Conservation (phyloP, 2,113 vertebrate genomes). For the Peucedramus taeniatus region DNA sequence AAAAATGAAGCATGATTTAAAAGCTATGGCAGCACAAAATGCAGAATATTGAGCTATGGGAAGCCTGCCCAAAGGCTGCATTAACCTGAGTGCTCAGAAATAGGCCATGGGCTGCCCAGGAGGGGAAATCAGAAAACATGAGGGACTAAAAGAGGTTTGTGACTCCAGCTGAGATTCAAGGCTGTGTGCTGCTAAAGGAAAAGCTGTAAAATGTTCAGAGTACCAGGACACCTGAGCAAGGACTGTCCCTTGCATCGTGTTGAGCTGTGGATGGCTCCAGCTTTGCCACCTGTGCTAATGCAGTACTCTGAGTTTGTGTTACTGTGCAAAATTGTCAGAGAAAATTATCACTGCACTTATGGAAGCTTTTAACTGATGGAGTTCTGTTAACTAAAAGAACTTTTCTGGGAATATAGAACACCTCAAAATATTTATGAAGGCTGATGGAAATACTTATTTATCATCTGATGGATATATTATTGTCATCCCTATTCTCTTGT, state of each 20-base stretch:
- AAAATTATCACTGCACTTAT: not conserved
- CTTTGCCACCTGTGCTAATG: not conserved
- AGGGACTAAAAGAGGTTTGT: not conserved
- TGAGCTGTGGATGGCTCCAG: not conserved
- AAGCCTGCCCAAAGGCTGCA: not conserved
- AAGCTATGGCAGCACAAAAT: not conserved
- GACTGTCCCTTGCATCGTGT: not conserved
- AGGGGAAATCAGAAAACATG: not conserved
- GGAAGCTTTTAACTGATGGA: not conserved
- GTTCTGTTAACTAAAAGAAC: not conserved
- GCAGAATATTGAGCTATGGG: not conserved
- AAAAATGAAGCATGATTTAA: not conserved
- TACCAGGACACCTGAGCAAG: not conserved
- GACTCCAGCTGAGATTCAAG: not conserved
- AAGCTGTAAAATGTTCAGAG: not conserved
- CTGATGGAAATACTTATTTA: not conserved
- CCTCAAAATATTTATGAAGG: not conserved
- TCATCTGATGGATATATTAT: not conserved
- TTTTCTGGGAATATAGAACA: not conserved
- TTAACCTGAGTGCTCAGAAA: not conserved
- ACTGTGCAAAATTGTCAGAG: not conserved
- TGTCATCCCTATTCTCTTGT: not conserved
- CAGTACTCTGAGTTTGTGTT: not conserved
- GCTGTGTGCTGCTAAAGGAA: not conserved
- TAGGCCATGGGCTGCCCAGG: not conserved